phyloP scores from a whole-genome alignment of 2,797 vertebrate species.

The Chelonia mydas region DNA sequence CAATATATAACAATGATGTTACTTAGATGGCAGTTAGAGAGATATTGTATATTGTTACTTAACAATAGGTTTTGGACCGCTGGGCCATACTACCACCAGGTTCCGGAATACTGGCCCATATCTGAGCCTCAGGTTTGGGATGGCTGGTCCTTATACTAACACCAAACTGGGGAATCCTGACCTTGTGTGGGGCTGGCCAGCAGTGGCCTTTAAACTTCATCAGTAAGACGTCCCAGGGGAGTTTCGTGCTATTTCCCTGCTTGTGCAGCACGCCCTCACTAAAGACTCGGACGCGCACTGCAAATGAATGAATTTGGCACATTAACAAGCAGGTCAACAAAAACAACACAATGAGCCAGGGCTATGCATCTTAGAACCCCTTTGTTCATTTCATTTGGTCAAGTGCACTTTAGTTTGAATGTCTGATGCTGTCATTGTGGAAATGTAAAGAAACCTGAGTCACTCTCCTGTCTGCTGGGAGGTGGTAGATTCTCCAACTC shows the following conservation, averaged over 20 bases:
- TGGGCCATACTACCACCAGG: neutral
- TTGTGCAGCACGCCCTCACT: neutral
- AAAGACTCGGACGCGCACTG: accelerated
- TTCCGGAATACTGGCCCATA: too few species aligned
- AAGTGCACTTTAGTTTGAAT: neutral
- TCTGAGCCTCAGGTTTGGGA: neutral
- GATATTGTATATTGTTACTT: neutral
- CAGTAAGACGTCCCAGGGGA: neutral
- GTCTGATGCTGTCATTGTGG: neutral
- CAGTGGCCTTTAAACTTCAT: neutral
- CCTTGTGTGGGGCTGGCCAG: neutral
- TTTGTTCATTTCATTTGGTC: neutral
- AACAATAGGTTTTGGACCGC: neutral
- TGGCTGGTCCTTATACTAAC: neutral
- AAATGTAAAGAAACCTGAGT: neutral
- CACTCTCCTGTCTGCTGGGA: neutral
- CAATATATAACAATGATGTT: neutral
- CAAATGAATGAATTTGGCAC: neutral
- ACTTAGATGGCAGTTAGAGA: neutral
- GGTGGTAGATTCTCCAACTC: neutral
- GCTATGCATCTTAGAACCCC: neutral
- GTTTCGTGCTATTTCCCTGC: neutral
- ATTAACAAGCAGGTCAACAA: neutral
- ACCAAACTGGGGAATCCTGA: neutral
- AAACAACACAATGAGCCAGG: neutral